Conservation (phyloP, 2,797 vertebrate genomes). For the Brotula barbata region DNA sequence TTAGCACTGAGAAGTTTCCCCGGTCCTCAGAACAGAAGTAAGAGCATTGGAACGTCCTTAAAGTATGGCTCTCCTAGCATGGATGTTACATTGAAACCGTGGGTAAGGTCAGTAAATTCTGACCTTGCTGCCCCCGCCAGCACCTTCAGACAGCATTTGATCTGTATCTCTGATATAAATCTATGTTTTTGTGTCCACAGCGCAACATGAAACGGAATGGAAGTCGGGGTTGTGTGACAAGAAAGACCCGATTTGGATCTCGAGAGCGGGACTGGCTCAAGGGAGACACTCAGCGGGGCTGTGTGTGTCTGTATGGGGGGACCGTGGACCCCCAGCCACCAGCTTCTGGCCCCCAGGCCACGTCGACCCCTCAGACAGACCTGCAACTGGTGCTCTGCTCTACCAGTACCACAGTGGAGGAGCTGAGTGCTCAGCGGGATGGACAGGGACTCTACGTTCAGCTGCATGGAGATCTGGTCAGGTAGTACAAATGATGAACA, state of each 20-base stretch:
- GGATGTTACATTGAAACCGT: constrained; percentile 2
- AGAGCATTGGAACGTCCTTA: too few relatives aligned
- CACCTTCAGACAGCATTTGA: too few relatives aligned
- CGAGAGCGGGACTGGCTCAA: constrained; percentile 93
- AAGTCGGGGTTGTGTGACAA: constrained; percentile 85
- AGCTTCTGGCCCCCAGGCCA: constrained; percentile 71
- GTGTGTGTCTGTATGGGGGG: constrained; percentile 85
- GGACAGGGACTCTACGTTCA: constrained; percentile 87
- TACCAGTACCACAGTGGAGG: constrained; percentile 86
- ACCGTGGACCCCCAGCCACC: constrained; percentile 73
- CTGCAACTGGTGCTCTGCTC: constrained; percentile 91
- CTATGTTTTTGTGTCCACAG: constrained; percentile 71
- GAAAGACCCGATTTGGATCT: constrained; percentile 89
- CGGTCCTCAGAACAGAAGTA: too few relatives aligned
- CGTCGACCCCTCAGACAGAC: constrained; percentile 80
- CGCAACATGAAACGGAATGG: constrained; percentile 92
- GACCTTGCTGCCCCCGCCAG: too few relatives aligned
- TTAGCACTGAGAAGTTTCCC: too few relatives aligned
- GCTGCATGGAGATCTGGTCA: constrained; percentile 92
- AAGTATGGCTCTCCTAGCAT: not conserved
- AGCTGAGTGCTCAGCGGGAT: constrained; percentile 87
- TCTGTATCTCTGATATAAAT: constrained; percentile 15
- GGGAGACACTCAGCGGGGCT: constrained; percentile 87
- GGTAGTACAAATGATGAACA: too few relatives aligned
- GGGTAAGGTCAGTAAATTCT: not conserved